Percentiles rank a stretch among this genome's conserved stretches.
These are phyloP conservation scores for Manis crassicaudata DNA, from an alignment of 2,797 vertebrate genomes.

Conservation along the genomic window DNA sequence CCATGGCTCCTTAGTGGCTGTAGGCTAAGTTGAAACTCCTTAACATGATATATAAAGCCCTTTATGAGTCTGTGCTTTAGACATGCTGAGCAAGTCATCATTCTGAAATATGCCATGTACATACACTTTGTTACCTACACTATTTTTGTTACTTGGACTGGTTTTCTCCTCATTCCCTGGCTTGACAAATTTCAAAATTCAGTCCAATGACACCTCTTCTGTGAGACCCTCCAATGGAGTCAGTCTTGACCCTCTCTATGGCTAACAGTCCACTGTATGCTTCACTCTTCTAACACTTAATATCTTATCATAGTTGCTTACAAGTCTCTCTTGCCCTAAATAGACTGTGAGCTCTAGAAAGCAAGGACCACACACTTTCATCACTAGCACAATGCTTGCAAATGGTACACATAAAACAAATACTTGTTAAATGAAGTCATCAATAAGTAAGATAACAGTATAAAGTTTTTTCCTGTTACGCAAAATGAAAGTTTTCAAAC, in stretches of 20 bases:
- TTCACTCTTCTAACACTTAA: constrained; percentile 18
- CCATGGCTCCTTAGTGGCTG: background rate
- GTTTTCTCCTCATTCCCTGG: background rate
- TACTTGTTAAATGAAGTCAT: constrained; percentile 29
- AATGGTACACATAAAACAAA: background rate
- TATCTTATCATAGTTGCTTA: background rate
- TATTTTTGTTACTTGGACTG: background rate
- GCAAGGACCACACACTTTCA: background rate
- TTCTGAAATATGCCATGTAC: background rate
- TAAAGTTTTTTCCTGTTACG: background rate
- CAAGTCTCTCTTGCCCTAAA: background rate
- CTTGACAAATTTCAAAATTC: constrained; percentile 15
- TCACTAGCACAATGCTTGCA: background rate
- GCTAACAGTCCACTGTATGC: background rate
- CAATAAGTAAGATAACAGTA: constrained; percentile 4
- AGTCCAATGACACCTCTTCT: background rate
- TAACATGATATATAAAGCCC: background rate
- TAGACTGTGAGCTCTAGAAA: background rate
- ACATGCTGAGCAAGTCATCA: background rate
- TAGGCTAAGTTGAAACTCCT: background rate
- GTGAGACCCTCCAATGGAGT: background rate
- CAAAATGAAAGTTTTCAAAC: constrained; percentile 49
- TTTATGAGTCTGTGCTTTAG: background rate
- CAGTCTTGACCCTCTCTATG: constrained; percentile 19
- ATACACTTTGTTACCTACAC: background rate